phyloP scores from a whole-genome alignment of 2,113 vertebrate genomes.

The Mesoclemmys tuberculata region DNA sequence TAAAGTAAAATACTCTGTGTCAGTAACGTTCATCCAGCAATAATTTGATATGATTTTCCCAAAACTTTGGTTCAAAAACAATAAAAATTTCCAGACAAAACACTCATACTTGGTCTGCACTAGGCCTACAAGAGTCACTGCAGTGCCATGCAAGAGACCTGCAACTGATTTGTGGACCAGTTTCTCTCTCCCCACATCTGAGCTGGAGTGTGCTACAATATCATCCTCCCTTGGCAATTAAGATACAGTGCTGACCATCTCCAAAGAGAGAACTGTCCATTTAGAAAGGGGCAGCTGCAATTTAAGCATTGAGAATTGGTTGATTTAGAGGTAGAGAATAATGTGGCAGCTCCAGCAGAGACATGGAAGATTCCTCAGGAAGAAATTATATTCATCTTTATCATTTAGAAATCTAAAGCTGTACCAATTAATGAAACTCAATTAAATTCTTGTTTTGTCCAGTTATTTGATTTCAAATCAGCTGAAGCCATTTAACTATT shows the following conservation, averaged over 20 bases:
- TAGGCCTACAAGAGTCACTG: background rate
- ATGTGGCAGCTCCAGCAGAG: background rate
- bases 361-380: background rate
- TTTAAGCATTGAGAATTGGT: background rate
- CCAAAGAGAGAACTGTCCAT: background rate
- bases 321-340: background rate
- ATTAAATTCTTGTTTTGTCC: background rate
- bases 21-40: background rate
- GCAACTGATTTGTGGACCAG: background rate
- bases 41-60: background rate
- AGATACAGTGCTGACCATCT: background rate
- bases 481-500: background rate
- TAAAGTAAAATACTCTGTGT: background rate
- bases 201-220: background rate
- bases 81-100: background rate
- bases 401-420: background rate
- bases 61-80: background rate
- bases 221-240: background rate
- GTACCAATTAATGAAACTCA: background rate
- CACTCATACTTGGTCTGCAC: background rate
- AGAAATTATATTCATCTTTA: background rate
- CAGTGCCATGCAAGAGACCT: background rate
- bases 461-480: background rate
- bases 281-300: background rate
- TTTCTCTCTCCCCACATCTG: background rate